A percentile compares a stretch with the other conserved stretches of the same genome.
Evolutionary conservation across 2,888 invertebrate genomes (phyloP).

Genomic region (Petrolisthes cinctipes): DNA sequence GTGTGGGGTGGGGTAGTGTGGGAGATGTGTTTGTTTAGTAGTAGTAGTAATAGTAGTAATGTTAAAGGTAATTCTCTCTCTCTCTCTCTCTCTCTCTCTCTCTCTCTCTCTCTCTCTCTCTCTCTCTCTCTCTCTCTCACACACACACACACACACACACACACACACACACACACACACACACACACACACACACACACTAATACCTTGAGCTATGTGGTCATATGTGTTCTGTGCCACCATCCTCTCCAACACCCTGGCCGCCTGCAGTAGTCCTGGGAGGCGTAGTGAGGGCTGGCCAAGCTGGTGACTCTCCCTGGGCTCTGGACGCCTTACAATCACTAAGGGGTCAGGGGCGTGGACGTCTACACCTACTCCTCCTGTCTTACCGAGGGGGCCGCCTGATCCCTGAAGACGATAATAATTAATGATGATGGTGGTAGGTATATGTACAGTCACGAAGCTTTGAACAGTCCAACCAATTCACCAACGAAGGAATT

Average conservation of each 20-base stretch:
- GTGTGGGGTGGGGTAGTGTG: too few relatives aligned
- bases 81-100: not conserved
- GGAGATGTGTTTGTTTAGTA: too few relatives aligned
- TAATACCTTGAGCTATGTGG: slow-evolving; percentile 84
- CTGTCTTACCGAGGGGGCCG: not conserved
- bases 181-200: slow-evolving; percentile 53
- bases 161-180: not conserved
- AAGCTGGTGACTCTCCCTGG: not conserved
- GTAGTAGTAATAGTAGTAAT: too few relatives aligned
- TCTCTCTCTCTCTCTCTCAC: not conserved
- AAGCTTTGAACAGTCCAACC: slow-evolving; percentile 62
- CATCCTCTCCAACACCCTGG: slow-evolving; percentile 91
- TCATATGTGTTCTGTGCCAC: slow-evolving; percentile 95
- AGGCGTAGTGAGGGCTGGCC: not conserved
- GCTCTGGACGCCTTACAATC: not conserved
- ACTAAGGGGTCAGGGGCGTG: not conserved
- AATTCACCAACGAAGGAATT: too few relatives aligned
- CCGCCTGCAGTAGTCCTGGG: slow-evolving; percentile 70
- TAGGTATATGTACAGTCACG: not conserved
- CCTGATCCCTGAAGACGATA: not conserved
- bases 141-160: not conserved
- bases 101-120: too few relatives aligned
- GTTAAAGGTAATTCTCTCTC: too few relatives aligned
- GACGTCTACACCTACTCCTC: too few relatives aligned
- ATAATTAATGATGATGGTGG: not conserved